Evolutionary conservation across 1,140 invertebrate species (phyloP).

Genomic region (Polypedilum pembai): DNA sequence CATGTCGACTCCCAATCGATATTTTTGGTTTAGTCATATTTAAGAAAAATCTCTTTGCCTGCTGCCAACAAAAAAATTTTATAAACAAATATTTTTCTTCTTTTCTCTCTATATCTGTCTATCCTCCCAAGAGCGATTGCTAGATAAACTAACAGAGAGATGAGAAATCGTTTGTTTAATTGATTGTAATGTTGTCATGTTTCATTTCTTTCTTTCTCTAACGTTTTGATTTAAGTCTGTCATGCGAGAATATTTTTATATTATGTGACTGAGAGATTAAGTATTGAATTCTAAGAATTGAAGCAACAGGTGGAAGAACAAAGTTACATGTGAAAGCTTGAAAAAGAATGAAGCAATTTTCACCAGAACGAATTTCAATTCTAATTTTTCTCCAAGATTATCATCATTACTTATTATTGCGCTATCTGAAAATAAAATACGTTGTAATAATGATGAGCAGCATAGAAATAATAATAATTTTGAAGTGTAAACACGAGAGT

Average conservation of each 20-base stretch:
- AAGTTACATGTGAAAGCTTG: too few relatives aligned
- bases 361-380: too few relatives aligned
- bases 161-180: slow-evolving; percentile 29
- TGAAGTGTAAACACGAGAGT: slow-evolving; percentile 8
- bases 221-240: too few relatives aligned
- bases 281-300: too few relatives aligned
- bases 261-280: too few relatives aligned
- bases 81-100: slow-evolving; percentile 22
- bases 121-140: not conserved
- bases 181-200: slow-evolving; percentile 27
- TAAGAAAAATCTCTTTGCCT: not conserved
- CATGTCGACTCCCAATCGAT: not conserved
- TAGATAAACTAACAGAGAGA: not conserved
- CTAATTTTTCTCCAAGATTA: too few relatives aligned
- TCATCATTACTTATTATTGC: too few relatives aligned
- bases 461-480: not conserved
- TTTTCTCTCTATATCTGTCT: not conserved
- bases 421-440: not conserved
- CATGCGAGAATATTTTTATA: too few relatives aligned
- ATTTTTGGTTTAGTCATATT: not conserved
- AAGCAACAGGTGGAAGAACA: too few relatives aligned
- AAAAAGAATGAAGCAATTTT: too few relatives aligned
- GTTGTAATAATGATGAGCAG: slow-evolving; percentile 14
- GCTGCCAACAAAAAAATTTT: not conserved
- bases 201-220: not conserved